phyloP scores from a whole-genome alignment of 2,888 invertebrate species.

The Pseudococcus jackbeardsleyi region DNA sequence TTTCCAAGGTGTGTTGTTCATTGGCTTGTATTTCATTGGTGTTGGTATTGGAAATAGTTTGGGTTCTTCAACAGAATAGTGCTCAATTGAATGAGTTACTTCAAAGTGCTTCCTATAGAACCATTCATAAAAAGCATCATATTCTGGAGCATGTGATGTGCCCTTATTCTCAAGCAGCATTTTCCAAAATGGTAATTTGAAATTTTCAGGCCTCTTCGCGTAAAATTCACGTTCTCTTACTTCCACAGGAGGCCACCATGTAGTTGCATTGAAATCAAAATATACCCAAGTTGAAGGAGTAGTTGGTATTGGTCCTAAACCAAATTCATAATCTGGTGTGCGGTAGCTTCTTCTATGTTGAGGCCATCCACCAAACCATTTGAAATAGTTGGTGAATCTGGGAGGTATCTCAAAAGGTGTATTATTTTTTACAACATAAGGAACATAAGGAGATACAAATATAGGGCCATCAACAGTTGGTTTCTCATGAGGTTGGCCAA shows the following conservation, averaged over 20 bases:
- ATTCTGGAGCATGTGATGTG: not conserved
- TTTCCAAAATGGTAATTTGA: slow-evolving; percentile 4
- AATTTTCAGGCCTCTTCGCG: not conserved
- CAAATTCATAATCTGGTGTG: not conserved
- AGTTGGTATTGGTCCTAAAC: not conserved
- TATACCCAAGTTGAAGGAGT: not conserved
- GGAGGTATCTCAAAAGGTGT: not conserved
- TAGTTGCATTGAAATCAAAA: not conserved
- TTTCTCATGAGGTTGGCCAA: not conserved
- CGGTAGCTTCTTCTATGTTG: not conserved
- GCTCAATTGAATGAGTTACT: not conserved
- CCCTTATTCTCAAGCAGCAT: not conserved
- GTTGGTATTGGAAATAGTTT: not conserved
- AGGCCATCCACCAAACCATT: not conserved
- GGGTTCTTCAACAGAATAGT: not conserved
- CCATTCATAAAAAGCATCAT: slow-evolving; percentile 27
- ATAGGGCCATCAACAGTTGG: not conserved
- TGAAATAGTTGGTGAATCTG: not conserved
- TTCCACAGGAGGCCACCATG: not conserved
- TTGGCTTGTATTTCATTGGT: not conserved
- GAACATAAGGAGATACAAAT: not conserved
- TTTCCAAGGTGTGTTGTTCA: slow-evolving; percentile 5
- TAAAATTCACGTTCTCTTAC: not conserved
- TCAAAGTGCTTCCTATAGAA: slow-evolving; percentile 18
- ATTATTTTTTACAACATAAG: not conserved